These are phyloP conservation scores for Channa maculata DNA, from an alignment of 2,113 vertebrate species.

Conservation along the genomic window DNA sequence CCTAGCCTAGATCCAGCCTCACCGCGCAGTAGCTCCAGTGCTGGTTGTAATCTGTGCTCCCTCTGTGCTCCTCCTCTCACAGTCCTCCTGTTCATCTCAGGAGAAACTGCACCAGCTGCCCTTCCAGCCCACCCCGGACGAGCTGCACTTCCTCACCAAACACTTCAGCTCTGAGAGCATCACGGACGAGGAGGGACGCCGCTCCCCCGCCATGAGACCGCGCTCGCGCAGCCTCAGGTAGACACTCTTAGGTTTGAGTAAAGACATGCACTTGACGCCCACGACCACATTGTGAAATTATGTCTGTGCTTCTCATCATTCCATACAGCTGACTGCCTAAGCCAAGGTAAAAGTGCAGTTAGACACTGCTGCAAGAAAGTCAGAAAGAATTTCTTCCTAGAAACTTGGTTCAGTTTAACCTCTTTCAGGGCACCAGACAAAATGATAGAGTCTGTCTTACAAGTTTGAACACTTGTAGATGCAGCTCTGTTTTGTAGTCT, in stretches of 20 bases:
- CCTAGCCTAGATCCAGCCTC: not conserved
- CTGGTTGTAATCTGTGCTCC: constrained; percentile 83
- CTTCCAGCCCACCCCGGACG: constrained; percentile 96
- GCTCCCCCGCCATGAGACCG: constrained; percentile 93
- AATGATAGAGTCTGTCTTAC: not conserved
- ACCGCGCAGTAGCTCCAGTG: constrained; percentile 48
- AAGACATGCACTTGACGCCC: too few relatives aligned
- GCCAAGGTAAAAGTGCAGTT: too few relatives aligned
- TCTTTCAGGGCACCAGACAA: not conserved
- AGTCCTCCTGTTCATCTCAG: constrained; percentile 99
- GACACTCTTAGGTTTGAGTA: constrained; percentile 2
- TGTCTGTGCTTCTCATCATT: too few relatives aligned
- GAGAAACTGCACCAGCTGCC: constrained; percentile 99
- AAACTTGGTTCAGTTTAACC: too few relatives aligned
- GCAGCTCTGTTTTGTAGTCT: too few relatives aligned
- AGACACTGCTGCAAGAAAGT: too few relatives aligned
- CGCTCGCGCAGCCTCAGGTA: constrained; percentile 95
- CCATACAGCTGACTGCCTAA: too few relatives aligned
- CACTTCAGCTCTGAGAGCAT: constrained; percentile 98
- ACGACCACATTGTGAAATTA: too few relatives aligned
- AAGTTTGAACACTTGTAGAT: too few relatives aligned
- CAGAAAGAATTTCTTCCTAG: too few relatives aligned
- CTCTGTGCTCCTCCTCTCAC: constrained; percentile 86
- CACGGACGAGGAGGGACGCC: constrained; percentile 93
- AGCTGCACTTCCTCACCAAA: constrained; percentile 98